phyloP scores from a whole-genome alignment of 2,888 invertebrate species.

The Drosophila quinaria region DNA sequence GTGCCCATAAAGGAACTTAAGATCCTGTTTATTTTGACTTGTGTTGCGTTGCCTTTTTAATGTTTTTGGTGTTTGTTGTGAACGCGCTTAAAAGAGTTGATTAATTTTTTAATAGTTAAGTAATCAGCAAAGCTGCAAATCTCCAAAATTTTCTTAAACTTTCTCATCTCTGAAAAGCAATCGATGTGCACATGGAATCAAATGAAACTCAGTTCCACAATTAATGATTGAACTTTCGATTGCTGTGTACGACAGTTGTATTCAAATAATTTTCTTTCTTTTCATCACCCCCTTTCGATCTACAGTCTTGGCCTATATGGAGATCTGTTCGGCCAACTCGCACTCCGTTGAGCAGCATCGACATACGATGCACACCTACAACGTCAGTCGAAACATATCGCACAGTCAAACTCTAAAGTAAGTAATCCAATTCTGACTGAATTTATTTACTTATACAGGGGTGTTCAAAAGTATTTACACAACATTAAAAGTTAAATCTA shows the following conservation, averaged over 20 bases:
- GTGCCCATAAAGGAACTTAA: not conserved
- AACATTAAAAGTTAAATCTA: no score
- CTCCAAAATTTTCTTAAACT: not conserved
- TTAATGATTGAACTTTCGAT: slow-evolving; percentile 1
- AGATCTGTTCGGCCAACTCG: slow-evolving; percentile 93
- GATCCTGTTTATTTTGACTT: slow-evolving; percentile 2
- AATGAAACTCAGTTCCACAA: slow-evolving; percentile 30
- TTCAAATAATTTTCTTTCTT: slow-evolving; percentile 5
- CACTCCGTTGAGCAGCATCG: slow-evolving; percentile 92
- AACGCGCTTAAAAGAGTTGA: slow-evolving; percentile 28
- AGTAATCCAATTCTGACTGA: slow-evolving; percentile 41
- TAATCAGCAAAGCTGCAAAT: not conserved
- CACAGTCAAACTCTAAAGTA: slow-evolving; percentile 86
- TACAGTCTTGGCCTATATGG: slow-evolving; percentile 97
- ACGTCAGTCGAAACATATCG: slow-evolving; percentile 85
- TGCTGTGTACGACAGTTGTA: slow-evolving; percentile 22
- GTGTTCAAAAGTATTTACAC: no score
- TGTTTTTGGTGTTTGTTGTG: slow-evolving; percentile 57
- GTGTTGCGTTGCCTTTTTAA: slow-evolving; percentile 33
- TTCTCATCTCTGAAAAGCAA: slow-evolving; percentile 1
- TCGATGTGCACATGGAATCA: slow-evolving; percentile 5
- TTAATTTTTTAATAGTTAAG: not conserved
- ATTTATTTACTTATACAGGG: no score
- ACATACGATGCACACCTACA: slow-evolving; percentile 94
- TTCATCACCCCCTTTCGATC: not conserved